Evolutionary conservation across 2,888 invertebrate genomes (phyloP), one percentile per base, ranked within the genome.

Genomic region (Luperina testacea): DNA sequence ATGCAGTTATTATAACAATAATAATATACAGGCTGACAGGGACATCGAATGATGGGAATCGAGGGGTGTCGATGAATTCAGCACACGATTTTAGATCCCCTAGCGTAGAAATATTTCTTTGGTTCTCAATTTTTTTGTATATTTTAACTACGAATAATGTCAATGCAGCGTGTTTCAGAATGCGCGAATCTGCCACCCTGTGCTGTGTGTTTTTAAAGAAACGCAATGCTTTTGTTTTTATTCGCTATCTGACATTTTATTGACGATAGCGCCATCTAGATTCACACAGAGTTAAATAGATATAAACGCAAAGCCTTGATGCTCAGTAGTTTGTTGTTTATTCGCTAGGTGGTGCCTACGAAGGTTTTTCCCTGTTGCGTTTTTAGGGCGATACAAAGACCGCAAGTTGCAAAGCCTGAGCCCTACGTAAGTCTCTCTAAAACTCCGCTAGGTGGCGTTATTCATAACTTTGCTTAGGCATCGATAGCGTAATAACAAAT

Each of bases 201-300:
- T 38, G 51, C 51, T 15, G 5, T 6, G 1, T 13, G 15, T 15
- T 13, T n/a, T n/a, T n/a, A 11, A 57, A 17, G 15, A 63, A 32
- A 32, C 32, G 17, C 15, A 61, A 42, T 42, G n/a, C 20, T 20
- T 20, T 17, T 27, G 38, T 61, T 70, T 70, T 13, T 15, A 8
- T n/a, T 24, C 7, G 13, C 0, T 32, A 7, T 17, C 9, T 38
- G 0, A 48, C 13, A 8, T 20, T 17, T 20, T n/a, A 24, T 69
- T 65, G 9, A 72, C 4, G 8, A 72, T 27, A 20, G n/a, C 77
- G 75, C 48, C 77, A 75, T 77, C 77, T 75, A 51, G n/a, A 38
- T 51, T 32, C 32, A 38, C 15, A 20, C 20, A 2, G 45, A 75
- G 24, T 27, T 61, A n/a, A n/a, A 59, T 6, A 24, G 17, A 57